phyloP scores from a whole-genome alignment of 2,797 vertebrate genomes.

The Paratrypauchen microcephalus region DNA sequence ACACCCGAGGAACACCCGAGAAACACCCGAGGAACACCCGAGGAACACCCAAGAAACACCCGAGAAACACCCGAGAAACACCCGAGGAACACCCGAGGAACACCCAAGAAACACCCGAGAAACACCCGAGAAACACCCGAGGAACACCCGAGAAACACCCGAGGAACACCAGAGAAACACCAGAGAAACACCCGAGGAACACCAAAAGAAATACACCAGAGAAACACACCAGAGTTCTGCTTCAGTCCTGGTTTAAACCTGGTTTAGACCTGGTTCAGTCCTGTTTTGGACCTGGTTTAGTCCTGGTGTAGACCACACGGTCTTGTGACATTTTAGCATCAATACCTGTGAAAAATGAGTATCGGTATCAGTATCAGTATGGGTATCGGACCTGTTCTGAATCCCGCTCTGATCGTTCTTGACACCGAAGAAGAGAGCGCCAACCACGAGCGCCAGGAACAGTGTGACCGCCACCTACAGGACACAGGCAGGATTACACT shows the following conservation, averaged over 20 bases:
- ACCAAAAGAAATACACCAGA: too few relatives aligned
- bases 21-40: neutral
- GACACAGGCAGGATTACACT: neutral
- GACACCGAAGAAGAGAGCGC: constrained; percentile 75
- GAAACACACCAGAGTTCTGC: too few relatives aligned
- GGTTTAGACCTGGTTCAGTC: too few relatives aligned
- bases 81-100: neutral
- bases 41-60: too few relatives aligned
- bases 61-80: neutral
- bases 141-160: neutral
- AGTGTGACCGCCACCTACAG: constrained; percentile 60
- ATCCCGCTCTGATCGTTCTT: constrained; percentile 54
- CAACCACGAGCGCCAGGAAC: constrained; percentile 74
- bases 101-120: too few relatives aligned
- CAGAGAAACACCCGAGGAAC: neutral
- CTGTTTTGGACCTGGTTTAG: too few relatives aligned
- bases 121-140: neutral
- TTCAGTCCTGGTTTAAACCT: too few relatives aligned
- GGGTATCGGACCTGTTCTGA: constrained; percentile 73
- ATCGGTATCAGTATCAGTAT: too few relatives aligned
- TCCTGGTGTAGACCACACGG: too few relatives aligned
- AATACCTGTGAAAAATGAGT: too few relatives aligned
- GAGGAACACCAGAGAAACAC: neutral
- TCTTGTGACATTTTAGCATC: too few relatives aligned
- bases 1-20: too few relatives aligned